Evolutionary conservation across 2,888 invertebrate genomes (phyloP).

Genomic region (Elegia similella): DNA sequence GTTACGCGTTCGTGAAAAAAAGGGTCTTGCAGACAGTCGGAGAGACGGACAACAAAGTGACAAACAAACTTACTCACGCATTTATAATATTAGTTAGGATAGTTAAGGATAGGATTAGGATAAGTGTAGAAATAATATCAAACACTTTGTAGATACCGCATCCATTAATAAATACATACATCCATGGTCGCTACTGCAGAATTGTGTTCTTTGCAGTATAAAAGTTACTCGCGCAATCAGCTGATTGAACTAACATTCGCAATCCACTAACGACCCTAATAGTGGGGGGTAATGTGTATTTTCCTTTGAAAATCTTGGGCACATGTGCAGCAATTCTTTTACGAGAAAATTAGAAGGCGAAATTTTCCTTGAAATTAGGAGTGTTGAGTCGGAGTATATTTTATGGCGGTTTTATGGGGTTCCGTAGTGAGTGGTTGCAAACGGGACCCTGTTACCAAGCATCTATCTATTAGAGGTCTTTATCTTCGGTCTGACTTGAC

Average conservation of each 20-base stretch:
- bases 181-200: slow-evolving; percentile 39
- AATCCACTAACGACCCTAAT: slow-evolving; percentile 16
- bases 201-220: slow-evolving; percentile 62
- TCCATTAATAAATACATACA: slow-evolving; percentile 14
- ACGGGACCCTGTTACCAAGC: too few relatives aligned
- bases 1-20: too few relatives aligned
- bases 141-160: not conserved
- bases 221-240: slow-evolving; percentile 56
- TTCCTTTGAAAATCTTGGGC: slow-evolving; percentile 22
- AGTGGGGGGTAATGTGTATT: slow-evolving; percentile 26
- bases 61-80: too few relatives aligned
- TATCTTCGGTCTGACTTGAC: too few relatives aligned
- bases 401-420: slow-evolving; percentile 23
- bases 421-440: too few relatives aligned
- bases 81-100: too few relatives aligned
- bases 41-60: too few relatives aligned
- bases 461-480: too few relatives aligned
- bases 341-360: slow-evolving; percentile 46
- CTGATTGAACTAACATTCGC: slow-evolving; percentile 41
- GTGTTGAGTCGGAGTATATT: slow-evolving; percentile 20
- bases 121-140: not conserved
- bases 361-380: slow-evolving; percentile 43
- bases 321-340: slow-evolving; percentile 31
- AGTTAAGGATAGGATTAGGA: too few relatives aligned
- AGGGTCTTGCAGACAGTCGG: too few relatives aligned